Conservation (phyloP, 2,888 invertebrate species). For the Drymonia ruficornis region DNA sequence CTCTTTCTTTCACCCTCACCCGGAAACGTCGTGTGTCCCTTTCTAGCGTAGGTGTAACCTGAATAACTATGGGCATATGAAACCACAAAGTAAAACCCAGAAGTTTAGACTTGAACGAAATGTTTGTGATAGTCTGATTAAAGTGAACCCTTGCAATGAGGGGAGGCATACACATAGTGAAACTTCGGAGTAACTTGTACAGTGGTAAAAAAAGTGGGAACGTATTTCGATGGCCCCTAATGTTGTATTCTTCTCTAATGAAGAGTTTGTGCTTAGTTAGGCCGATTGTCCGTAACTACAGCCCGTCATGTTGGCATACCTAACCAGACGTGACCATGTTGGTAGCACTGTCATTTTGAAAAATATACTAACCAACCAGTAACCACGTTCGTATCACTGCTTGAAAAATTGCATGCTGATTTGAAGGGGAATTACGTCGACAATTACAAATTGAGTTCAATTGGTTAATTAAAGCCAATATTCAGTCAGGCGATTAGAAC, state of each 20-base stretch:
- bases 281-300: constrained; percentile 20
- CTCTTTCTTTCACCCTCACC: constrained; percentile 48
- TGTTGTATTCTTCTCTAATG: constrained; percentile 54
- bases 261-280: constrained; percentile 47
- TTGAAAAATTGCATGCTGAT: no score
- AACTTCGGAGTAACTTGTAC: no score
- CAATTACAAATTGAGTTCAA: no score
- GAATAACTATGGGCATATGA: constrained; percentile 54
- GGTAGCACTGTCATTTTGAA: neutral
- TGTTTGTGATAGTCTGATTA: no score
- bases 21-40: constrained; percentile 41
- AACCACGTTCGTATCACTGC: no score
- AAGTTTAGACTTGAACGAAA: constrained; percentile 26
- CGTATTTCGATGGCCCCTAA: constrained; percentile 53
- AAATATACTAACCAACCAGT: neutral
- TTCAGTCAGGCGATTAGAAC: no score
- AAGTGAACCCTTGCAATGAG: no score
- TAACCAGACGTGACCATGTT: no score
- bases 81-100: constrained; percentile 31
- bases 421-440: no score
- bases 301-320: neutral
- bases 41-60: constrained; percentile 69
- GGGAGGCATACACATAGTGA: no score
- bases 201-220: constrained; percentile 56
- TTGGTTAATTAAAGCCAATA: no score